Evolutionary conservation across 2,113 vertebrate genomes (phyloP).

Genomic region (Paraplagusia blochii): DNA sequence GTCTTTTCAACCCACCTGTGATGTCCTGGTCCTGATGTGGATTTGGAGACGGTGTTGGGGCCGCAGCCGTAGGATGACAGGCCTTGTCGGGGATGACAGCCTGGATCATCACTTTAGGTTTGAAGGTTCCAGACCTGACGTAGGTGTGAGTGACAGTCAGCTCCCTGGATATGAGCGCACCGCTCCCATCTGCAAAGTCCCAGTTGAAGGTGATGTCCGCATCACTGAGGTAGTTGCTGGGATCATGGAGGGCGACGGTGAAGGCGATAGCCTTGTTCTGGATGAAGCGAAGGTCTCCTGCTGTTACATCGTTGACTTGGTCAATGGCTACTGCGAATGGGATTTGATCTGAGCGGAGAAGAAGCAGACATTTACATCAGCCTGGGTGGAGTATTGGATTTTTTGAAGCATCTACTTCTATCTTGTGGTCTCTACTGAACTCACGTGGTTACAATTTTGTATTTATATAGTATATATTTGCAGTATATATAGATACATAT

Average conservation of each 20-base stretch:
- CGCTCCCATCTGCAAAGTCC: slow-evolving; percentile 91
- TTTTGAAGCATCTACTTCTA: too few species aligned
- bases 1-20: slow-evolving; percentile 56
- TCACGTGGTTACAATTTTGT: too few species aligned
- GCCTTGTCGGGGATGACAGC: slow-evolving; percentile 84
- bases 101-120: slow-evolving; percentile 84
- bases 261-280: slow-evolving; percentile 87
- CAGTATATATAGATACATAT: too few species aligned
- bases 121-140: slow-evolving; percentile 73
- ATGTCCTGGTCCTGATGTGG: slow-evolving; percentile 34
- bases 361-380: too few species aligned
- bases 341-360: slow-evolving; percentile 82
- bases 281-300: slow-evolving; percentile 75
- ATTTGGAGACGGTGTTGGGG: slow-evolving; percentile 51
- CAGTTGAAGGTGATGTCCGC: slow-evolving; percentile 91
- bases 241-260: slow-evolving; percentile 85
- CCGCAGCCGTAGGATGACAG: slow-evolving; percentile 64
- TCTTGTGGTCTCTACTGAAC: too few species aligned
- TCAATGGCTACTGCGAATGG: slow-evolving; percentile 84
- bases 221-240: slow-evolving; percentile 81
- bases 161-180: slow-evolving; percentile 87
- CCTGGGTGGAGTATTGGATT: too few species aligned
- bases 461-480: too few species aligned
- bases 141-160: slow-evolving; percentile 88
- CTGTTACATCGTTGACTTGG: slow-evolving; percentile 78